Evolutionary conservation across 2,797 vertebrate species (phyloP).

Genomic region (Spinus pinus): DNA sequence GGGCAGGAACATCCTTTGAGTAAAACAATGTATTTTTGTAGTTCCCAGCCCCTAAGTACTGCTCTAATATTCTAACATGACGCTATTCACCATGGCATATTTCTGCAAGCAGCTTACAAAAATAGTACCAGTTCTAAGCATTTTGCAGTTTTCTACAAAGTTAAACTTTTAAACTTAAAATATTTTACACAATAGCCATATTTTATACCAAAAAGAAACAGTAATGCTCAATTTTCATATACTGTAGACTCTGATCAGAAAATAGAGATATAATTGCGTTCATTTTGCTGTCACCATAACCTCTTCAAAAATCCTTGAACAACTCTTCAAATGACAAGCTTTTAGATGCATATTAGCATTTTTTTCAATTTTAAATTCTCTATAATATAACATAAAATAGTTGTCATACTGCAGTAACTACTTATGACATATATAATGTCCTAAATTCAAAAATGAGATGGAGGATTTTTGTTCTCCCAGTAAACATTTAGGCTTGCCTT

Average conservation of each 20-base stretch:
- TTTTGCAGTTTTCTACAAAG: conserved; percentile 58
- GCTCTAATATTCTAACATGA: background rate
- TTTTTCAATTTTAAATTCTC: conserved; percentile 80
- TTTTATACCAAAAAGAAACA: conserved; percentile 69
- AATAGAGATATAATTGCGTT: conserved; percentile 83
- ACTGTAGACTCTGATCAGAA: conserved; percentile 78
- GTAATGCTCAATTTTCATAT: conserved; percentile 74
- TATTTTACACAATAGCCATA: conserved; percentile 68
- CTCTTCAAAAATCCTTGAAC: conserved; percentile 81
- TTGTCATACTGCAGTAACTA: conserved; percentile 76
- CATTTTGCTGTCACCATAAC: conserved; percentile 86
- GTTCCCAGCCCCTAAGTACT: background rate
- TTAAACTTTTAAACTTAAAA: conserved; percentile 72
- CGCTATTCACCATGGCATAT: background rate
- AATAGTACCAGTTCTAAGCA: conserved; percentile 28
- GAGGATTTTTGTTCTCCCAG: conserved; percentile 67
- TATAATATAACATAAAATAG: conserved; percentile 78
- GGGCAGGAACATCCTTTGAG: background rate
- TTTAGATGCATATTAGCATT: conserved; percentile 85
- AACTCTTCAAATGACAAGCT: conserved; percentile 84
- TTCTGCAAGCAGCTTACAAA: conserved; percentile 21
- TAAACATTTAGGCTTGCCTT: conserved; percentile 72
- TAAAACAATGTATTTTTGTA: background rate
- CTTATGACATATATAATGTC: conserved; percentile 78
- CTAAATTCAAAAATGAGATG: conserved; percentile 79